Evolutionary conservation across 1,140 invertebrate species (phyloP), one percentile per base, ranked within the genome.

Genomic region (Teleogryllus occipitalis): DNA sequence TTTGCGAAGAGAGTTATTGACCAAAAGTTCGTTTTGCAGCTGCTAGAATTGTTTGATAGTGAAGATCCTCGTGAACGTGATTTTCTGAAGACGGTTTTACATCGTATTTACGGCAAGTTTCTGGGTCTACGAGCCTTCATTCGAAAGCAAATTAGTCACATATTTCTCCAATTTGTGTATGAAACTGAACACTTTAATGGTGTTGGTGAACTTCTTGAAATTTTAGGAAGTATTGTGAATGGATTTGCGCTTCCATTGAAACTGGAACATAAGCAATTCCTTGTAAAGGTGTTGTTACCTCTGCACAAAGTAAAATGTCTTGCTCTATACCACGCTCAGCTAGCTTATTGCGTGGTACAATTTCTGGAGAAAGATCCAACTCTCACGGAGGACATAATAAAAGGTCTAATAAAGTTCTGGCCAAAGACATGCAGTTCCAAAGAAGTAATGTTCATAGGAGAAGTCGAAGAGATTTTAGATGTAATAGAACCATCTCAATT

Each of bases 131-230:
- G 98, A 83, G 96, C 97, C 80, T 99, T 97, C 87, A 99, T 99
- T 86, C 90, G 98, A 84, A 98, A 98, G 90, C 97, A 99, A 88
- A 98, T 99, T 84, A 99, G 98, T 87, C 98, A 99, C 88, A 97
- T 99, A 85, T 99, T 99, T 89, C 97, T 98, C 91, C 94, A 92
- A 88, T 99, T 99, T 91, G 98, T 99, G 85, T 99, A 99, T 88
- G 98, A 99, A 89, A 99, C 98, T 47, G 98, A 99, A 85, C 96
- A 97, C 86, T 97, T 98, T 87, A 99, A 99, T 88, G 98, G 98
- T 81, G 97, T 99, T 85, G 97, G 96, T 72, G 98, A 99, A 87
- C 88, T 99, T 82, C 90, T 99, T 83, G 98, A 99, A 90, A 99
- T 99, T 86, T 91, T 99, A 85, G 98, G 97, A 85, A 97, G 96